These are phyloP conservation scores for Syncerus caffer DNA, from an alignment of 2,797 vertebrate species.

Conservation along the genomic window DNA sequence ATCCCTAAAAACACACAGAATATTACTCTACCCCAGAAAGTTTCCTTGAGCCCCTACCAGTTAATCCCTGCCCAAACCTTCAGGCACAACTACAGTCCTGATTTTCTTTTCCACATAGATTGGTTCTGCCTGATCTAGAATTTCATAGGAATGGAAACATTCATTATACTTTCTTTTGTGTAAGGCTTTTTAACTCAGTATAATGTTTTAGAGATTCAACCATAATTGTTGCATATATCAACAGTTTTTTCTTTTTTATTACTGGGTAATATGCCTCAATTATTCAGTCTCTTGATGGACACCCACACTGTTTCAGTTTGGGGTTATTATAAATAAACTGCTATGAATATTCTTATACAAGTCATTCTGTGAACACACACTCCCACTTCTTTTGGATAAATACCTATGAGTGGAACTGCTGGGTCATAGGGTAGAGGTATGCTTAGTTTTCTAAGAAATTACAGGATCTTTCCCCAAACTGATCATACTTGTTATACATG, in stretches of 20 bases:
- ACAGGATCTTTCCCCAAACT: constrained; percentile 14
- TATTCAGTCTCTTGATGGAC: neutral
- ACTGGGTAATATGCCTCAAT: neutral
- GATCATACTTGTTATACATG: neutral
- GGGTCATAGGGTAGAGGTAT: neutral
- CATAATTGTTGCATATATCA: neutral
- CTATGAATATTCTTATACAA: neutral
- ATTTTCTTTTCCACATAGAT: neutral
- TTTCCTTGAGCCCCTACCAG: neutral
- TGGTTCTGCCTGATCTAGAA: neutral
- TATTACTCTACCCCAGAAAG: neutral
- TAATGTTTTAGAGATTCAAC: neutral
- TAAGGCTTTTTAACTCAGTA: neutral
- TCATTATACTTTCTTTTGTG: neutral
- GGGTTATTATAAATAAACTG: neutral
- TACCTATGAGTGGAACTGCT: neutral
- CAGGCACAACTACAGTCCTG: neutral
- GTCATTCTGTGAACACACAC: neutral
- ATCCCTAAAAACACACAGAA: neutral
- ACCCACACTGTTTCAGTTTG: neutral
- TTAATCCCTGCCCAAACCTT: neutral
- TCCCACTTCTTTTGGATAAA: constrained; percentile 13
- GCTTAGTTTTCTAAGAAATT: neutral
- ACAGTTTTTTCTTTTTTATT: neutral
- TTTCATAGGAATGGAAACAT: neutral